A percentile compares a stretch with the other conserved stretches of the same genome.
phyloP scores from a whole-genome alignment of 2,888 invertebrate species.

The Drosophila lutescens region DNA sequence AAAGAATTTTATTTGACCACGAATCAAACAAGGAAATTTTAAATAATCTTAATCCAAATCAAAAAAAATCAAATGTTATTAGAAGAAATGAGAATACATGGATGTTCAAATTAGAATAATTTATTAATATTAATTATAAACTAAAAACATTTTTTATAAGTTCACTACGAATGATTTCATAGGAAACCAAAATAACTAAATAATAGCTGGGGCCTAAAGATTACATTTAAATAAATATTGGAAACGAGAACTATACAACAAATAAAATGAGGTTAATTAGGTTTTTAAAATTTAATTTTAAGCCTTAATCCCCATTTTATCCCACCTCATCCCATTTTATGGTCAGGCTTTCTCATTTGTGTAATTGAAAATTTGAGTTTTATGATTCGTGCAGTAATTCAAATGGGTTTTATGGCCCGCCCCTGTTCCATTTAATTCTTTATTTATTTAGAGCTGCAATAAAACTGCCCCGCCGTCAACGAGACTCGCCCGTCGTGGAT shows the following conservation, averaged over 20 bases:
- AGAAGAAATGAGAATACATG: background rate
- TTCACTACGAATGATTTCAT: too few species aligned
- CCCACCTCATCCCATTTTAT: background rate
- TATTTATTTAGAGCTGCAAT: slow-evolving; percentile 22
- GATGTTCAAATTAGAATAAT: too few species aligned
- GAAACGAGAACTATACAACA: too few species aligned
- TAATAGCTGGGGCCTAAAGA: background rate
- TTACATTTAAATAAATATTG: background rate
- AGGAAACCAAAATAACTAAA: too few species aligned
- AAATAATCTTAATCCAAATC: background rate
- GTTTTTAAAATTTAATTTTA: background rate
- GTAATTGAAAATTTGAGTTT: background rate
- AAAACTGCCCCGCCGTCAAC: slow-evolving; percentile 1
- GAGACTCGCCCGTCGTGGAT: slow-evolving; percentile 30
- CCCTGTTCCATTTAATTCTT: slow-evolving; percentile 3
- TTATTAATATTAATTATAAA: too few species aligned
- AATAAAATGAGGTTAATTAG: background rate
- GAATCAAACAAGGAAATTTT: too few species aligned
- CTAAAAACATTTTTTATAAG: too few species aligned
- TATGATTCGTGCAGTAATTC: slow-evolving; percentile 3
- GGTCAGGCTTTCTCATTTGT: background rate
- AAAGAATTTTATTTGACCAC: slow-evolving; percentile 2
- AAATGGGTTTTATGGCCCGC: slow-evolving; percentile 1
- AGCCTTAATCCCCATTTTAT: background rate
- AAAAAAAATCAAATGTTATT: background rate